A percentile compares a stretch with the other conserved stretches of the same genome.
These are phyloP conservation scores for Periparus ater DNA, from an alignment of 2,797 vertebrate species.

Conservation along the genomic window DNA sequence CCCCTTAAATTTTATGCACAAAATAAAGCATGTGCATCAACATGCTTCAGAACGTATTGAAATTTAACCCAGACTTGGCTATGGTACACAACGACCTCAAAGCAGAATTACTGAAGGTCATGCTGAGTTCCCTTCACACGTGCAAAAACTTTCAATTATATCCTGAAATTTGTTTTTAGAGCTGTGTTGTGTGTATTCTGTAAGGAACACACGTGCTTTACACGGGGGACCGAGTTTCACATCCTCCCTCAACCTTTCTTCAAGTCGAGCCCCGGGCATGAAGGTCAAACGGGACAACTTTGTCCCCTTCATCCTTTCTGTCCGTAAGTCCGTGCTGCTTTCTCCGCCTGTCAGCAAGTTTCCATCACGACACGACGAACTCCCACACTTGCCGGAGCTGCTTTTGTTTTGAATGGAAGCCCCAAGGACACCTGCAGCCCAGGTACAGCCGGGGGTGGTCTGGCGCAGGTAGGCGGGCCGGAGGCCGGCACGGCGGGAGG, in stretches of 20 bases:
- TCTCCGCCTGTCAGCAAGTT: neutral
- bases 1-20: accelerated
- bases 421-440: neutral
- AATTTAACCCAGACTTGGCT: neutral
- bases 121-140: accelerated
- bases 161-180: neutral
- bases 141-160: neutral
- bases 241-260: neutral
- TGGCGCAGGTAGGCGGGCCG: neutral
- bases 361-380: accelerated
- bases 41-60: accelerated
- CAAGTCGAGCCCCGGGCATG: neutral
- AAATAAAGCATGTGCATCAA: neutral
- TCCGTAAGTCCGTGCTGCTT: neutral
- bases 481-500: neutral
- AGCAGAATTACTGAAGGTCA: neutral
- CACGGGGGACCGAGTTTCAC: accelerated
- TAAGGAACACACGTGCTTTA: accelerated
- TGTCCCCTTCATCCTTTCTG: neutral
- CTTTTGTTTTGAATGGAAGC: accelerated
- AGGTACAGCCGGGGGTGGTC: neutral
- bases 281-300: neutral
- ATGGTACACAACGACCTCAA: accelerated
- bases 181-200: neutral
- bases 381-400: accelerated